phyloP scores from a whole-genome alignment of 2,888 invertebrate genomes.

The Cancer borealis region DNA sequence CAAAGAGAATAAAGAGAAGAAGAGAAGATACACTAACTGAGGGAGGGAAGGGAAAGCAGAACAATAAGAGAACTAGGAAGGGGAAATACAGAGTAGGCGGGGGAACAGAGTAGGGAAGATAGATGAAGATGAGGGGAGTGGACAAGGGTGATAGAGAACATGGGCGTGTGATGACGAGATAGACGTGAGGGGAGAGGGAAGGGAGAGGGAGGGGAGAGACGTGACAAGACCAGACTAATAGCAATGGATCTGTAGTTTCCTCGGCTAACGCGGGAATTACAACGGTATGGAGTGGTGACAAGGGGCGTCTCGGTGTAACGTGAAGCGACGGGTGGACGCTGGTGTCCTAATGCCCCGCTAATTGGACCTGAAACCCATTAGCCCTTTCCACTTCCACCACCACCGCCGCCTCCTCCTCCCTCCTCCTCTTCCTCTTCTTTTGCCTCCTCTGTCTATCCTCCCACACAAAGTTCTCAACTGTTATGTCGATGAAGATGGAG shows the following conservation, averaged over 20 bases:
- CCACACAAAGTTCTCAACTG: background rate
- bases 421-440: background rate
- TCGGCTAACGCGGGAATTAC: background rate
- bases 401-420: background rate
- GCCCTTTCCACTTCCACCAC: background rate
- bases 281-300: background rate
- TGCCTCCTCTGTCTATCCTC: background rate
- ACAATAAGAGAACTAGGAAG: background rate
- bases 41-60: background rate
- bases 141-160: background rate
- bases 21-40: background rate
- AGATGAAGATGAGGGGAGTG: background rate
- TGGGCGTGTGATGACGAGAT: background rate
- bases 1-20: background rate
- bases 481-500: background rate
- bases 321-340: background rate
- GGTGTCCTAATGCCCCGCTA: background rate
- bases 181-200: background rate
- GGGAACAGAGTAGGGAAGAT: background rate
- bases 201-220: background rate
- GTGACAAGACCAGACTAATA: background rate
- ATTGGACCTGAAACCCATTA: constrained; percentile 30
- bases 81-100: background rate
- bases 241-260: background rate
- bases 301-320: background rate